Conservation (phyloP, 2,888 invertebrate species). For the Hydriomena furcata region DNA sequence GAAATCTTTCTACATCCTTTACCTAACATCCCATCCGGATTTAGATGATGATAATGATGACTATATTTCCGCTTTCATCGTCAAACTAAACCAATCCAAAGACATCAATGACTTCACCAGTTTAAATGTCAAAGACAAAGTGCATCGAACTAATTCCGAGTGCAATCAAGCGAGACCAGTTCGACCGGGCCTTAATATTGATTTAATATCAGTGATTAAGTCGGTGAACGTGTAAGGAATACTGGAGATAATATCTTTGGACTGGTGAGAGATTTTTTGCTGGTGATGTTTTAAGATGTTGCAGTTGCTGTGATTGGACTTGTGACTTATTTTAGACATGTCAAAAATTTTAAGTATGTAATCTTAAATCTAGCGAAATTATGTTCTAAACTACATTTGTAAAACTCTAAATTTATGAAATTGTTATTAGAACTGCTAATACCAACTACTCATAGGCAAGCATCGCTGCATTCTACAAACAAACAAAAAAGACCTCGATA, state of each 20-base stretch:
- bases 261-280: constrained; percentile 16
- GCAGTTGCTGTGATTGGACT: too few species aligned
- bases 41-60: neutral
- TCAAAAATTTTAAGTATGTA: too few species aligned
- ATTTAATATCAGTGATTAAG: constrained; percentile 35
- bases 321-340: too few species aligned
- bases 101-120: constrained; percentile 34
- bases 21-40: constrained; percentile 13
- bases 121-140: constrained; percentile 43
- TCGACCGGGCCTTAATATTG: constrained; percentile 32
- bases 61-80: constrained; percentile 17
- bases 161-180: constrained; percentile 41
- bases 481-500: constrained; percentile 29
- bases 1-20: constrained; percentile 23
- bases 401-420: too few species aligned
- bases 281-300: too few species aligned
- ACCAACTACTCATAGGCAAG: neutral
- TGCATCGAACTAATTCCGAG: constrained; percentile 48
- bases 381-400: too few species aligned
- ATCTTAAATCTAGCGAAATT: too few species aligned
- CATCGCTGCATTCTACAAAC: constrained; percentile 6
- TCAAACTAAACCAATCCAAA: constrained; percentile 16
- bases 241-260: constrained; percentile 18
- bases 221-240: constrained; percentile 29
- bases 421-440: too few species aligned